These are phyloP conservation scores for Athalia rosae DNA, from an alignment of 2,888 invertebrate species.

Conservation along the genomic window DNA sequence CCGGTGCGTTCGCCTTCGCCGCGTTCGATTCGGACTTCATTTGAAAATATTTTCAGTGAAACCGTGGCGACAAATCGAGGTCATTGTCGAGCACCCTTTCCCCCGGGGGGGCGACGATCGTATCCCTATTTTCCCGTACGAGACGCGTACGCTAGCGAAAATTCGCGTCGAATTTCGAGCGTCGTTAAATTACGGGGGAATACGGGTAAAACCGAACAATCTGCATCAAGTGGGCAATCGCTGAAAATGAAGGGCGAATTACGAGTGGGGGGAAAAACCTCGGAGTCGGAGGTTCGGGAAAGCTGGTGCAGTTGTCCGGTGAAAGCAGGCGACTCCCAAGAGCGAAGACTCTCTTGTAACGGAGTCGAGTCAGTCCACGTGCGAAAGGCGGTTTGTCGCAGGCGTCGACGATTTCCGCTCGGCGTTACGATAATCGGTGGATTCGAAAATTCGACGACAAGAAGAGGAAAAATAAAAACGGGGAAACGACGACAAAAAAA, in stretches of 20 bases:
- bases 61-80: neutral
- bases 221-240: too few species aligned
- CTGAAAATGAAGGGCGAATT: slow-evolving; percentile 51
- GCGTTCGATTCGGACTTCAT: neutral
- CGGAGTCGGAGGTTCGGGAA: slow-evolving; percentile 59
- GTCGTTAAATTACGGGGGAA: neutral
- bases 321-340: slow-evolving; percentile 66
- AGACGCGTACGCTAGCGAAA: too few species aligned
- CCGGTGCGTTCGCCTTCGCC: neutral
- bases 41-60: slow-evolving; percentile 47
- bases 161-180: neutral
- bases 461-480: too few species aligned
- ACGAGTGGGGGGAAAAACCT: slow-evolving; percentile 52
- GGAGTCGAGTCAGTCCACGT: slow-evolving; percentile 59
- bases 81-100: too few species aligned
- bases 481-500: too few species aligned
- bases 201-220: neutral
- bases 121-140: too few species aligned
- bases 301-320: slow-evolving; percentile 64
- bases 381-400: slow-evolving; percentile 49
- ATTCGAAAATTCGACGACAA: too few species aligned
- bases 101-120: too few species aligned
- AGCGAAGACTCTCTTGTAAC: slow-evolving; percentile 40
- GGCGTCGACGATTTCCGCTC: neutral
- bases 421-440: too few species aligned